phyloP scores from a whole-genome alignment of 1,140 invertebrate species.

The Pemphigus obesinymphae region DNA sequence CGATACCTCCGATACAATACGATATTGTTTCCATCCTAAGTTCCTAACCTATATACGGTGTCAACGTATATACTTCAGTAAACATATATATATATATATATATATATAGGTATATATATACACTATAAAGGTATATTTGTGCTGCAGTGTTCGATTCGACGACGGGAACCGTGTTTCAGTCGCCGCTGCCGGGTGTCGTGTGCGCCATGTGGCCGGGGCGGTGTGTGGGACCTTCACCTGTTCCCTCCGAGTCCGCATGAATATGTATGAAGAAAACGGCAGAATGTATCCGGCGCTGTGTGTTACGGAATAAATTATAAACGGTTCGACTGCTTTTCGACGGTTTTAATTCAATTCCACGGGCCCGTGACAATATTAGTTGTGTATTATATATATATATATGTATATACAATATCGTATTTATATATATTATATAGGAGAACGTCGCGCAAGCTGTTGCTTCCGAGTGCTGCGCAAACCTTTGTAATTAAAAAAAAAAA shows the following conservation, averaged over 20 bases:
- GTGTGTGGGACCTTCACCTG: conserved; percentile 40
- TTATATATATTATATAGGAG: neutral
- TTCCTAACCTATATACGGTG: too few relatives aligned
- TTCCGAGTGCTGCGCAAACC: neutral
- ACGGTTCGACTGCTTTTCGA: conserved; percentile 41
- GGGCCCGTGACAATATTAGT: conserved; percentile 39
- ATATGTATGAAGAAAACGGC: conserved; percentile 42
- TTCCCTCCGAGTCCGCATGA: conserved; percentile 37
- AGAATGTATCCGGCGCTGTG: conserved; percentile 40
- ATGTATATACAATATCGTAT: too few relatives aligned
- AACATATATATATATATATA: too few relatives aligned
- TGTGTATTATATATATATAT: neutral
- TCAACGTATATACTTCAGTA: too few relatives aligned
- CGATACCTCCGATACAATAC: too few relatives aligned
- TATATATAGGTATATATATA: too few relatives aligned
- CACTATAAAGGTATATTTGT: too few relatives aligned
- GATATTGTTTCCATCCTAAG: too few relatives aligned
- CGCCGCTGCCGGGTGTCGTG: conserved; percentile 30
- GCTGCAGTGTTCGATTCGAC: too few relatives aligned
- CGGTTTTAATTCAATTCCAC: conserved; percentile 42
- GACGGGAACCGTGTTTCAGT: neutral
- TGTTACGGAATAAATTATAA: conserved; percentile 42
- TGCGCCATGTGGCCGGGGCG: conserved; percentile 27
- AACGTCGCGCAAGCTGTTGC: conserved; percentile 26
- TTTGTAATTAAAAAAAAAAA: conserved; percentile 27